Evolutionary conservation across 2,113 vertebrate genomes (phyloP).

Genomic region (Myotis lucifugus): DNA sequence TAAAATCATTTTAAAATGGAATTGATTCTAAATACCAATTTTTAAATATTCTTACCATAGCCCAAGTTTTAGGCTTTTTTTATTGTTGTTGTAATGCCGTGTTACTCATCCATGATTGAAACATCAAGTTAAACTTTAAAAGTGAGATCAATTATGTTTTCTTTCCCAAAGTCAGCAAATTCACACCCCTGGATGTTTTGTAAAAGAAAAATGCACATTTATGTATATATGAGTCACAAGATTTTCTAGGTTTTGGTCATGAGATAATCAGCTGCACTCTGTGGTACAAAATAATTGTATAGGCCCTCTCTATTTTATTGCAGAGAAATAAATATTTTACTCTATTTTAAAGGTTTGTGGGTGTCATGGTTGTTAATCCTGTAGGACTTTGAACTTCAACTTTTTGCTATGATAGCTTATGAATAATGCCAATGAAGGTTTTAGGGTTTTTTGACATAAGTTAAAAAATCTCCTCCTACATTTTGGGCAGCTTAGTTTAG

Average conservation of each 20-base stretch:
- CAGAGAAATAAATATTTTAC: constrained; percentile 28
- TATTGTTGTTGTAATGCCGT: background rate
- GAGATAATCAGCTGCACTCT: background rate
- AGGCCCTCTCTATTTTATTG: background rate
- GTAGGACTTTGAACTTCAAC: constrained; percentile 13
- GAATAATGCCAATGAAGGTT: background rate
- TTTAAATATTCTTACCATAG: constrained; percentile 16
- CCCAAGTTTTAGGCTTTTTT: background rate
- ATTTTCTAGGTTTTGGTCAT: background rate
- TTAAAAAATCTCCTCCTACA: background rate
- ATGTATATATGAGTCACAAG: background rate
- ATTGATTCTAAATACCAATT: constrained; percentile 52
- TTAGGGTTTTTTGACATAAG: background rate
- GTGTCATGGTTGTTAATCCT: background rate
- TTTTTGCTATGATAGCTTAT: background rate
- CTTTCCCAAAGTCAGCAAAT: background rate
- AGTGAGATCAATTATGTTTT: constrained; percentile 28
- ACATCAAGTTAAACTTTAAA: constrained; percentile 34
- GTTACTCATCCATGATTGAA: constrained; percentile 3
- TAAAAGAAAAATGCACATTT: constrained; percentile 21
- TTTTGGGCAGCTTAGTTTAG: constrained; percentile 1
- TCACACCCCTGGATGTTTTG: constrained; percentile 8
- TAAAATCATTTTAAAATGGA: constrained; percentile 55
- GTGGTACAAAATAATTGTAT: background rate
- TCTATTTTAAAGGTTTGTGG: constrained; percentile 22